Evolutionary conservation across 2,113 vertebrate genomes (phyloP), one percentile per base, ranked within the genome.

Genomic region (Dascyllus trimaculatus): DNA sequence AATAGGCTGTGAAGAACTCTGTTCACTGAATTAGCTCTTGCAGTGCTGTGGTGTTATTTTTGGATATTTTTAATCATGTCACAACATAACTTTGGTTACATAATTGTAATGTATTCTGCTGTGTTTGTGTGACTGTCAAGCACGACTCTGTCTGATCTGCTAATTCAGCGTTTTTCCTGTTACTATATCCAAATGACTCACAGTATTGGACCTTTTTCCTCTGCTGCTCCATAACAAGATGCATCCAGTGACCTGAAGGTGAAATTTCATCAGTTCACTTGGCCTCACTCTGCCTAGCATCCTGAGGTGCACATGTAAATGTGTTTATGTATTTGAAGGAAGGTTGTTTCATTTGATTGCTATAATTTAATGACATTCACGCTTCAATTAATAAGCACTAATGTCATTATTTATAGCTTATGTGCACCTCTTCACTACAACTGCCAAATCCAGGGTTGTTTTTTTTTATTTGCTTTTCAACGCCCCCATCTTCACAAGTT

Each of bases 211-310:
- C 13, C 15, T 54, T 66, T 57, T 26, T n/a, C n/a, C 45, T 82
- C 67, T 43, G 67, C 66, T 49, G 73, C 69, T 78, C 58, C 14
- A 29, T 71, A 60, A 70, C 76, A 7, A 48, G 60, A 70, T 52
- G 26, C 62, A 62, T 82, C 70, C 49, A 5, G 73, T 73, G 38
- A 52, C 78, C 29, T 4, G 8, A 43, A 75, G 77, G 75, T 68
- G 75, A 80, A 78, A 81, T 78, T 66, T 71, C 51, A 70, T 69
- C 82, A 35, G 46, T 60, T 69, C 40, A 38, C 60, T 74, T 73
- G 78, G 66, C 51, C 19, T 67, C 64, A 60, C 8, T 17, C 5
- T 11, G 29, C 38, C 22, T 43, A 49, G 0, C 35, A 26, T 32
- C 48, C 18, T 5, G 54, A 35, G 1, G 11, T 63, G 22, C 22